Conservation (phyloP, 2,113 vertebrate genomes). For the Hucho hucho region DNA sequence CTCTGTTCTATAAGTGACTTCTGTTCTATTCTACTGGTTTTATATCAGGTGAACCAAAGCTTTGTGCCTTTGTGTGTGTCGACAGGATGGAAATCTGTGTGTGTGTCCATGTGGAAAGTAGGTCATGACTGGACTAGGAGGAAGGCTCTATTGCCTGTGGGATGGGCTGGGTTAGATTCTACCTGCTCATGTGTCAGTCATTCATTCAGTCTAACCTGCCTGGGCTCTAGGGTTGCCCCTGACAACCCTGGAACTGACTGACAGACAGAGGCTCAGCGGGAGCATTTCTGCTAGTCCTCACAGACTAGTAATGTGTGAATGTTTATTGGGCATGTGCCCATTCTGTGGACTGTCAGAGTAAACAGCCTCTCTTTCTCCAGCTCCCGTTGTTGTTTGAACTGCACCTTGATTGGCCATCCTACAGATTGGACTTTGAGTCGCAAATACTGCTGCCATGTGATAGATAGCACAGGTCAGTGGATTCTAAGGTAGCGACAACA, state of each 20-base stretch:
- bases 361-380: constrained; percentile 41
- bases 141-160: not conserved
- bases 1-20: not conserved
- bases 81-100: constrained; percentile 1
- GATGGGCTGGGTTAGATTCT: constrained; percentile 25
- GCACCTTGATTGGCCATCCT: constrained; percentile 15
- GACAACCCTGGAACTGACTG: constrained; percentile 23
- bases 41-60: constrained; percentile 1
- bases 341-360: constrained; percentile 36
- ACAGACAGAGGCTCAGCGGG: constrained; percentile 17
- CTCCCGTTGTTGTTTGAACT: constrained; percentile 28
- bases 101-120: constrained; percentile 27
- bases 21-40: not conserved
- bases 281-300: not conserved
- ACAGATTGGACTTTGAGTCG: constrained; percentile 48
- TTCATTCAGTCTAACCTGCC: constrained; percentile 8
- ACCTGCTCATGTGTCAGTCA: constrained; percentile 35
- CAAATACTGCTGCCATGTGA: constrained; percentile 26
- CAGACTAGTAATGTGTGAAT: not conserved
- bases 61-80: not conserved
- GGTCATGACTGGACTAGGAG: constrained; percentile 19
- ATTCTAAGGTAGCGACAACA: not conserved
- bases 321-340: constrained; percentile 20
- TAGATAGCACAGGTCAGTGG: not conserved
- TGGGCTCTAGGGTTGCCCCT: constrained; percentile 9